phyloP scores from a whole-genome alignment of 2,888 invertebrate genomes.

The Phengaris arion region DNA sequence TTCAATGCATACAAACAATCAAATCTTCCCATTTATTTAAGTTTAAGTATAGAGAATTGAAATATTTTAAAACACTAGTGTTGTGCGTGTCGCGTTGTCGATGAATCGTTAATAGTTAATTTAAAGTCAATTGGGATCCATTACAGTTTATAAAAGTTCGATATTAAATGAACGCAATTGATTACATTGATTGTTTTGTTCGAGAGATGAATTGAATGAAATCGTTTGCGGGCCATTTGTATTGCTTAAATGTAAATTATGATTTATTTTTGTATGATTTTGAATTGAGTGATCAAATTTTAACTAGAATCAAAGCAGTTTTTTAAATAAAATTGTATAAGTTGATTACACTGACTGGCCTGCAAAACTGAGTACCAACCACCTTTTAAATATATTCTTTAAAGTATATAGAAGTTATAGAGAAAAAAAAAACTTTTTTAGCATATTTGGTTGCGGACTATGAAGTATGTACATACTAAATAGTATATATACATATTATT shows the following conservation, averaged over 20 bases:
- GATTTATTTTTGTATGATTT: conserved; percentile 34
- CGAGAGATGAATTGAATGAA: conserved; percentile 61
- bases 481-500: too few relatives aligned
- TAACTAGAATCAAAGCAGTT: neutral
- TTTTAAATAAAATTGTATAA: too few relatives aligned
- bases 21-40: neutral
- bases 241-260: conserved; percentile 37
- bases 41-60: neutral
- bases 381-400: too few relatives aligned
- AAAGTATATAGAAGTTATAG: too few relatives aligned
- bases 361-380: too few relatives aligned
- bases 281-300: conserved; percentile 22
- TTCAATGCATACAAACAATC: too few relatives aligned
- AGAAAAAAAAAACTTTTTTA: too few relatives aligned
- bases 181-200: conserved; percentile 67
- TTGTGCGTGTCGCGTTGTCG: conserved; percentile 61
- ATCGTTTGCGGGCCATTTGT: conserved; percentile 48
- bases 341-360: too few relatives aligned
- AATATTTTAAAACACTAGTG: conserved; percentile 4
- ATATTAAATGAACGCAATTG: conserved; percentile 64
- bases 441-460: too few relatives aligned
- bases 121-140: conserved; percentile 76
- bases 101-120: conserved; percentile 71
- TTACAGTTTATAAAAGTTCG: conserved; percentile 70
- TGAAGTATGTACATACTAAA: too few relatives aligned